Percentiles rank a stretch among this genome's conserved stretches.
These are phyloP conservation scores for Calidris pygmaea DNA, from an alignment of 2,113 vertebrate genomes.

Conservation along the genomic window DNA sequence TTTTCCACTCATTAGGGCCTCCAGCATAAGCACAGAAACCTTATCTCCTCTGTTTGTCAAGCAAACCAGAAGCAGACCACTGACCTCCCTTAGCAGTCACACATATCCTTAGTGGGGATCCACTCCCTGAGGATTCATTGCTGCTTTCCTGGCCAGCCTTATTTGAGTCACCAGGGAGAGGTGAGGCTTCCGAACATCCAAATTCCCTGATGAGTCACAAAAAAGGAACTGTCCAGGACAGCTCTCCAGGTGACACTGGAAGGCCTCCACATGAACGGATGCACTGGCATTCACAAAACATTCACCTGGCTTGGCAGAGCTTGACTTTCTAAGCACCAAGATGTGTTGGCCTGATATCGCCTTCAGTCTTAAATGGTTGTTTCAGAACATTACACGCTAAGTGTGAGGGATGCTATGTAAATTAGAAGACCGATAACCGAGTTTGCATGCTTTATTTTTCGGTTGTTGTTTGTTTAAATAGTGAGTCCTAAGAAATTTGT, in stretches of 20 bases:
- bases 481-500: neutral
- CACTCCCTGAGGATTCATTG: neutral
- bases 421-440: neutral
- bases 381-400: neutral
- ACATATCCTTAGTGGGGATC: too few species aligned
- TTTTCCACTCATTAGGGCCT: neutral
- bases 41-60: neutral
- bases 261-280: neutral
- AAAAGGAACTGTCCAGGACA: neutral
- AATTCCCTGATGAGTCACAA: neutral
- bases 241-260: neutral
- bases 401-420: neutral
- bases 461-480: neutral
- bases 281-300: neutral
- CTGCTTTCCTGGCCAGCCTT: neutral
- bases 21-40: neutral
- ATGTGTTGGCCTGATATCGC: neutral
- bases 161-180: neutral
- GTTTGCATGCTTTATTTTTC: neutral
- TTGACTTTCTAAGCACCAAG: neutral
- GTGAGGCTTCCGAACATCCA: neutral
- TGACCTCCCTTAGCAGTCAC: neutral
- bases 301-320: neutral
- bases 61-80: neutral
- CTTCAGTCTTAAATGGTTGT: neutral